These are phyloP conservation scores for Solea solea DNA, from an alignment of 2,113 vertebrate genomes.

Conservation along the genomic window DNA sequence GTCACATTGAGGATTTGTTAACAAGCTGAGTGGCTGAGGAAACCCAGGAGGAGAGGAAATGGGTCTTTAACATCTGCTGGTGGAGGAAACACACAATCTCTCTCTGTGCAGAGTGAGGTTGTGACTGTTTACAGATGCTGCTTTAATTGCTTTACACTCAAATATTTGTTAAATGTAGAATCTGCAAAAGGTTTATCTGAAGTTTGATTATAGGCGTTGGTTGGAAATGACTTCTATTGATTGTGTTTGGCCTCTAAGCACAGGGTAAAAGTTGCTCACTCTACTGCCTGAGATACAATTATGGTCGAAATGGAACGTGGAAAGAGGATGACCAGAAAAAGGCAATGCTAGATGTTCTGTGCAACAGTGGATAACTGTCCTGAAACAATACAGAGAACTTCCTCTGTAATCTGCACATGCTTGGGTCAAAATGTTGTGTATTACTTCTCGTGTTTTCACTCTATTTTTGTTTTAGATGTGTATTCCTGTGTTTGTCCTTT, in stretches of 20 bases:
- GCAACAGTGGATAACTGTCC: background rate
- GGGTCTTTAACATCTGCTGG: slow-evolving; percentile 28
- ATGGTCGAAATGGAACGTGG: slow-evolving; percentile 1
- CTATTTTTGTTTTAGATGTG: too few relatives aligned
- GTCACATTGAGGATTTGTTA: slow-evolving; percentile 40
- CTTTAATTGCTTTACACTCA: slow-evolving; percentile 3
- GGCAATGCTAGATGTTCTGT: background rate
- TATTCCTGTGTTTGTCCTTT: too few relatives aligned
- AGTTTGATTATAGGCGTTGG: slow-evolving; percentile 36
- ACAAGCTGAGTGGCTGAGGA: slow-evolving; percentile 39
- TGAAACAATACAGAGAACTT: background rate
- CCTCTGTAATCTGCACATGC: background rate
- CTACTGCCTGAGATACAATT: background rate
- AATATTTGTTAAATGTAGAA: slow-evolving; percentile 5
- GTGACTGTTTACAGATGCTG: background rate
- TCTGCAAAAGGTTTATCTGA: background rate
- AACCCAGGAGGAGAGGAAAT: slow-evolving; percentile 43
- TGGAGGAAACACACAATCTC: background rate
- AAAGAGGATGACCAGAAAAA: background rate
- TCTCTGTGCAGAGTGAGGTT: background rate
- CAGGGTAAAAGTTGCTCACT: slow-evolving; percentile 5
- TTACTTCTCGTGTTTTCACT: too few relatives aligned
- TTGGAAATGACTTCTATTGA: slow-evolving; percentile 47
- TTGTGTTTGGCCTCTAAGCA: slow-evolving; percentile 22
- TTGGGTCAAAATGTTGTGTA: too few relatives aligned